A percentile compares a stretch with the other conserved stretches of the same genome.
Conservation (phyloP, 1,140 invertebrate genomes). For the Ectropis grisescens region DNA sequence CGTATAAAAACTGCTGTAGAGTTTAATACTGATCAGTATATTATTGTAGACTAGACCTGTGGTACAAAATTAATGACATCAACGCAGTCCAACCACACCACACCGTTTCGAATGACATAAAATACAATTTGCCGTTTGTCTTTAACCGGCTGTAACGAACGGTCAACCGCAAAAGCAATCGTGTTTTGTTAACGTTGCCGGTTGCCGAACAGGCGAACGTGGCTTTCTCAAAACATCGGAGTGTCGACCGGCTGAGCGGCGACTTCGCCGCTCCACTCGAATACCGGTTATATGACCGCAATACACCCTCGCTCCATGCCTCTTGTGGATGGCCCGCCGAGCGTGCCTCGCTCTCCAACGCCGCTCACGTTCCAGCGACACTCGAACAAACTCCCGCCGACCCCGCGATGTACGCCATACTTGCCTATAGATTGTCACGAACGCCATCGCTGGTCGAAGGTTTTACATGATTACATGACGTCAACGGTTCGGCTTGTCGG, state of each 20-base stretch:
- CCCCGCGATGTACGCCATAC: slow-evolving; percentile 19
- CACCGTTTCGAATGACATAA: slow-evolving; percentile 15
- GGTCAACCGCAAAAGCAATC: slow-evolving; percentile 34
- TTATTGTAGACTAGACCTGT: no score
- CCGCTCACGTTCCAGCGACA: slow-evolving; percentile 10
- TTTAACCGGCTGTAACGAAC: slow-evolving; percentile 25
- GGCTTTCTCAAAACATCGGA: slow-evolving; percentile 62
- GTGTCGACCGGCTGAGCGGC: slow-evolving; percentile 46
- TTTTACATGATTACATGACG: slow-evolving; percentile 57
- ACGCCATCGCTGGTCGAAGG: slow-evolving; percentile 29
- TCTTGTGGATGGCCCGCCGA: slow-evolving; percentile 4
- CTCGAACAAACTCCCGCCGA: neutral
- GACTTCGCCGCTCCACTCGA: slow-evolving; percentile 43
- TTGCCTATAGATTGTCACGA: slow-evolving; percentile 11
- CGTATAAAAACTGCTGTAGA: no score
- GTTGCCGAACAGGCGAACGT: slow-evolving; percentile 53
- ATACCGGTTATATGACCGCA: slow-evolving; percentile 68
- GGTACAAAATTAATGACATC: no score
- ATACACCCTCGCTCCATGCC: slow-evolving; percentile 38
- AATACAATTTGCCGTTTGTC: slow-evolving; percentile 31
- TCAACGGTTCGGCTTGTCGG: slow-evolving; percentile 61
- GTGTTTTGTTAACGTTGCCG: slow-evolving; percentile 54
- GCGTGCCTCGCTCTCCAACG: slow-evolving; percentile 9
- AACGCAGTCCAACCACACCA: no score
- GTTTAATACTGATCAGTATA: no score